These are phyloP conservation scores for Cosmopolites sordidus DNA, from an alignment of 2,888 invertebrate genomes.

Conservation along the genomic window DNA sequence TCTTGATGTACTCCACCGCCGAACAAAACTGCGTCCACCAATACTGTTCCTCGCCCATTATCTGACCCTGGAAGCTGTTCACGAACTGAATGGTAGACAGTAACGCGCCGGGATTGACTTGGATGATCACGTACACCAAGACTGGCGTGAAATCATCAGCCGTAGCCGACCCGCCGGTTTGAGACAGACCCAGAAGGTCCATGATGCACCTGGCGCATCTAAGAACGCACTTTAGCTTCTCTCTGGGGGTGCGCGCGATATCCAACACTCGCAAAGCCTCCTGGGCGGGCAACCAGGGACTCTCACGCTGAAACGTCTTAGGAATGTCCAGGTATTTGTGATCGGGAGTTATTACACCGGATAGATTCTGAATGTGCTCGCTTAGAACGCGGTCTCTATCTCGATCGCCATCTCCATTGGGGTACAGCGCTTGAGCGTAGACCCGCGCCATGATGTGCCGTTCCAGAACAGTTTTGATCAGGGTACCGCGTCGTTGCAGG, in stretches of 20 bases:
- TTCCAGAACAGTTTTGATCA: conserved; percentile 80
- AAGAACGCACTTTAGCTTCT: conserved; percentile 73
- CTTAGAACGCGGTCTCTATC: conserved; percentile 84
- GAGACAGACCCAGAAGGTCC: conserved; percentile 85
- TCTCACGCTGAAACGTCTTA: conserved; percentile 80
- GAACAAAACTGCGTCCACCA: conserved; percentile 98
- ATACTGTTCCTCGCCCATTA: conserved; percentile 87
- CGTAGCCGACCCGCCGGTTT: conserved; percentile 71
- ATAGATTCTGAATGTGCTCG: conserved; percentile 83
- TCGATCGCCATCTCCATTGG: conserved; percentile 94
- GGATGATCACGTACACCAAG: conserved; percentile 89
- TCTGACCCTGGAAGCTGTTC: conserved; percentile 76
- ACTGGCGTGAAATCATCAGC: conserved; percentile 96
- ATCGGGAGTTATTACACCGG: conserved; percentile 68
- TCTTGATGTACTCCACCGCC: conserved; percentile 96
- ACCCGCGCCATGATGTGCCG: conserved; percentile 86
- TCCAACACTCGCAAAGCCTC: conserved; percentile 82
- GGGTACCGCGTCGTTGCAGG: conserved; percentile 64
- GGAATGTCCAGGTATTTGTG: conserved; percentile 80
- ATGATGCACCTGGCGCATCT: conserved; percentile 91
- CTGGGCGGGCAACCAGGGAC: conserved; percentile 95
- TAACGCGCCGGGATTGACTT: conserved; percentile 92
- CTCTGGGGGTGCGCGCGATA: conserved; percentile 85
- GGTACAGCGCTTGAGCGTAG: conserved; percentile 90
- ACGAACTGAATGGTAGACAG: conserved; percentile 96